A percentile compares a stretch with the other conserved stretches of the same genome.
phyloP scores from a whole-genome alignment of 2,888 invertebrate genomes.

The Scrobipalpa costella region DNA sequence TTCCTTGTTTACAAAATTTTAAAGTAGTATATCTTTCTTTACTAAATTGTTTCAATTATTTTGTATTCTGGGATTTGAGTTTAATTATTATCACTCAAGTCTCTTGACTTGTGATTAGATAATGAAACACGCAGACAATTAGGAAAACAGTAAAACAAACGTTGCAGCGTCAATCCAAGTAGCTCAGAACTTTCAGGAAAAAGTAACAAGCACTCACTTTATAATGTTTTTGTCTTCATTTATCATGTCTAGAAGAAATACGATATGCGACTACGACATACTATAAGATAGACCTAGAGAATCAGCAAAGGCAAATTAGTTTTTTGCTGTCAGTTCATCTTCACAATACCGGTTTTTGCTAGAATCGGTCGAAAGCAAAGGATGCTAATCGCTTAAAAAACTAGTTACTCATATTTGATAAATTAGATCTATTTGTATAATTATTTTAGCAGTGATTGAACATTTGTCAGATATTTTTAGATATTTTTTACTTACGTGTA shows the following conservation, averaged over 20 bases:
- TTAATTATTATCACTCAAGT: too few species aligned
- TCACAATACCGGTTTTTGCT: background rate
- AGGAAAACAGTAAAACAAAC: too few species aligned
- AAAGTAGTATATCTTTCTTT: too few species aligned
- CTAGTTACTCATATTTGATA: slow-evolving; percentile 7
- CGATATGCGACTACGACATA: slow-evolving; percentile 12
- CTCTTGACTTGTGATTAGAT: too few species aligned
- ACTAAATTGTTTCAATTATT: too few species aligned
- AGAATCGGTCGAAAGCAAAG: slow-evolving; percentile 2
- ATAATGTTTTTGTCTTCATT: slow-evolving; percentile 6
- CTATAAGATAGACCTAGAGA: background rate
- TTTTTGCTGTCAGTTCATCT: slow-evolving; percentile 26
- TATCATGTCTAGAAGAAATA: slow-evolving; percentile 16
- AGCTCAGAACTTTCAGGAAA: slow-evolving; percentile 14
- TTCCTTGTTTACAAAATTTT: too few species aligned
- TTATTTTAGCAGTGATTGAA: background rate
- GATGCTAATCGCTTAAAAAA: background rate
- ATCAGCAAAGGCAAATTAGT: slow-evolving; percentile 27
- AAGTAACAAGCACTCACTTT: slow-evolving; percentile 14
- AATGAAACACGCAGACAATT: too few species aligned
- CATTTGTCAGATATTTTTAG: background rate
- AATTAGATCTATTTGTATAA: background rate
- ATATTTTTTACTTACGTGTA: too few species aligned
- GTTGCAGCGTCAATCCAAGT: slow-evolving; percentile 16
- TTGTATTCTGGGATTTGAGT: too few species aligned